These are phyloP conservation scores for Melieria crassipennis DNA, from an alignment of 2,888 invertebrate species.

Conservation along the genomic window DNA sequence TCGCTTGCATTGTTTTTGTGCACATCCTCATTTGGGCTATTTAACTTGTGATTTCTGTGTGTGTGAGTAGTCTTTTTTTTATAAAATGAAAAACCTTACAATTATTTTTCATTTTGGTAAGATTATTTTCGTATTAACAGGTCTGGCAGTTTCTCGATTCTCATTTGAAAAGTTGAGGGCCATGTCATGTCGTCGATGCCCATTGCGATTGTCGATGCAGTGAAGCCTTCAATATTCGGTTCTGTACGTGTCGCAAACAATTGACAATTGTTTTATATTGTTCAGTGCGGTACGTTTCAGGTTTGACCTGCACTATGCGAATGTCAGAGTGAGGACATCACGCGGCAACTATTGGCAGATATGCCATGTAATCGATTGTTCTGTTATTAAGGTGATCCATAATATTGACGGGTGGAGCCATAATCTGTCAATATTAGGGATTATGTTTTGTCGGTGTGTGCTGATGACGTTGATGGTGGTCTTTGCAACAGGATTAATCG, in stretches of 20 bases:
- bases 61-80: no score
- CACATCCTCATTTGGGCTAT: slow-evolving; percentile 7
- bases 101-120: slow-evolving; percentile 30
- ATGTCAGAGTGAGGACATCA: no score
- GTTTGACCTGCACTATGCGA: no score
- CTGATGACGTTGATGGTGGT: no score
- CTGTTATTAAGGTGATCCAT: no score
- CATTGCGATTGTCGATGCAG: slow-evolving; percentile 9
- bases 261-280: slow-evolving; percentile 49
- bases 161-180: neutral
- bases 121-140: slow-evolving; percentile 62
- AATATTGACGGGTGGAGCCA: no score
- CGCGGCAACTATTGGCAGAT: no score
- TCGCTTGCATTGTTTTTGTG: slow-evolving; percentile 20
- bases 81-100: slow-evolving; percentile 20
- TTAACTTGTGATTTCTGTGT: slow-evolving; percentile 1
- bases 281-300: no score
- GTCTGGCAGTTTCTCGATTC: slow-evolving; percentile 30
- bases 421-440: no score
- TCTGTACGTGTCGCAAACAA: slow-evolving; percentile 48
- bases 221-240: slow-evolving; percentile 7
- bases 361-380: no score
- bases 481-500: no score
- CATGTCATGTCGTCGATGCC: neutral
- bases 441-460: no score